Base-by-base conservation (phyloP, 2,113 vertebrate species). In the Notothenia rossii region DNA sequence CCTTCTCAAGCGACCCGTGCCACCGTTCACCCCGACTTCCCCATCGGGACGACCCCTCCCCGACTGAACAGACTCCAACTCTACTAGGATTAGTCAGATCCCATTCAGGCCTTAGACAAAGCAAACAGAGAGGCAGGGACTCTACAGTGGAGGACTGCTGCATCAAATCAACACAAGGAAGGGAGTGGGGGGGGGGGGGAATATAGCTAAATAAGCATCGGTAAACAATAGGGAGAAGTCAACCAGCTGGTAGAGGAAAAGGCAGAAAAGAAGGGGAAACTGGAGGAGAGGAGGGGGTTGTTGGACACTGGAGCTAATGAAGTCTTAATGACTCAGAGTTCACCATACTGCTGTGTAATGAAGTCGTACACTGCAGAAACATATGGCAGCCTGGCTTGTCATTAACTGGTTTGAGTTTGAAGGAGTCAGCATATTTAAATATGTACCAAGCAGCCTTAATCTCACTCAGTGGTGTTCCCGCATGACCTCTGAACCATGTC, bases 51-150 rank as follows among this genome's bases (percentile, higher is more conserved):
- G 17, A 78, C 74, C 81, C 86, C 79, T 73, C 80, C 81, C 83
- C 46, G 75, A 50, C 84, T 88, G 79, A 90, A 86, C 88, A 87
- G 62, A 80, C 86, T 89, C 79, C 85, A 81, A 61, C 82, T 87
- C 88, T 51, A 62, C 76, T 15, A 75, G 83, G 91, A 92, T 90
- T 86, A 91, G 86, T 84, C 80, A 46, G 68, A 67, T 69, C 82
- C 79, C 20, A 84, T 87, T 92, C 82, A 90, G 84, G 9, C 40
- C 43, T 53, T 20, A 56, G 84, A 86, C 72, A 91, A 86, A 85
- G 83, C 79, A 67, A 89, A 84, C 72, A 79, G 77, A 65, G 75
- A 10, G 61, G 54, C 61, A 75, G 54, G 36, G 64, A 22, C 63
- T 73, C 71, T 18, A 59, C 43, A 18, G 77, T 25, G 79, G 45